Base-by-base conservation (phyloP, 2,113 vertebrate genomes). In the Saccopteryx bilineata region DNA sequence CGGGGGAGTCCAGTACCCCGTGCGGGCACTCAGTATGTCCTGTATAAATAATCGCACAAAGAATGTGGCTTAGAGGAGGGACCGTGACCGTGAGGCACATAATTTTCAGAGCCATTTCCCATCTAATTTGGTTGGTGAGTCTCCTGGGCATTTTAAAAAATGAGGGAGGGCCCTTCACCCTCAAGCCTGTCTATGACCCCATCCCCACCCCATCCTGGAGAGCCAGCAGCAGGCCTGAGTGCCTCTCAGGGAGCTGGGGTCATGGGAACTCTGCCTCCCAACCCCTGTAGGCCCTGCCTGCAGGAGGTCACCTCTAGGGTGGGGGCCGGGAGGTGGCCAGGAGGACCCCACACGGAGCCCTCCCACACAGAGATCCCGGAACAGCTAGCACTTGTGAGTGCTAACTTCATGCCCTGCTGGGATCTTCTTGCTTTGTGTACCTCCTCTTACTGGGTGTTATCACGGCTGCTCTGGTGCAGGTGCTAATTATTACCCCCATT, bases 161-260 rank as follows among this genome's bases (percentile, higher is more conserved):
- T 15, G 24, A 69, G 18, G 17, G 24, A 69, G 18, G 17, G 7
- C 79, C 61, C 72, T 82, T 80, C 23, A n/a, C n/a, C n/a, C n/a
- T n/a, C n/a, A n/a, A n/a, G n/a, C n/a, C n/a, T n/a, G n/a, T n/a
- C n/a, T n/a, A n/a, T n/a, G n/a, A n/a, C n/a, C n/a, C n/a, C n/a
- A n/a, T n/a, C n/a, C n/a, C n/a, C n/a, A n/a, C 0, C 0, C 46
- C 23, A 2, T 60, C 52, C 0, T 2, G 52, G 69, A 56, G 48
- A 76, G 26, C 50, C 19, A 54, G 50, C 31, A 23, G 23, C 11
- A n/a, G 71, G 46, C 9, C 5, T 0, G 19, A 24, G 33, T n/a
- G 26, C 17, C 21, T 28, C 76, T 33, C 0, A 0, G 13, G 52
- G 75, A 60, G 31, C 63, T 2, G 12, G 5, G 28, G 21, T 28